Percentiles rank a stretch among this genome's conserved stretches.
Evolutionary conservation across 2,888 invertebrate genomes (phyloP).

Genomic region (Diogma glabrata): DNA sequence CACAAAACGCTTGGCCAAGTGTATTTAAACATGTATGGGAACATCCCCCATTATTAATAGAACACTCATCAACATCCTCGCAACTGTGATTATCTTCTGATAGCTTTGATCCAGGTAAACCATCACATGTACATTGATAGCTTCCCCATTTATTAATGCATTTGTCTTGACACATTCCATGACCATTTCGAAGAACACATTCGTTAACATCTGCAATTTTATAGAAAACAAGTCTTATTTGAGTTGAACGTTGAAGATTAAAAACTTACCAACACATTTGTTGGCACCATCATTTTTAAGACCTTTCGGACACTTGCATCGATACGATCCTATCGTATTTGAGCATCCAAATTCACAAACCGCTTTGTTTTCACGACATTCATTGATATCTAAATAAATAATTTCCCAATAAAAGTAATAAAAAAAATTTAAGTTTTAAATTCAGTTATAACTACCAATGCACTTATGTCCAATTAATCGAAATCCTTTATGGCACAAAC

Average conservation of each 20-base stretch:
- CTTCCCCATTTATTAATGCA: slow-evolving; percentile 45
- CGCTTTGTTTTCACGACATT: slow-evolving; percentile 35
- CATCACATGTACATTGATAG: slow-evolving; percentile 43
- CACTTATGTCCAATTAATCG: slow-evolving; percentile 24
- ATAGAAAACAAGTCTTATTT: too few relatives aligned
- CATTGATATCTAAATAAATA: slow-evolving; percentile 37
- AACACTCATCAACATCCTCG: slow-evolving; percentile 19
- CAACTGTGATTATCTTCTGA: slow-evolving; percentile 43
- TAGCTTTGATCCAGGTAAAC: slow-evolving; percentile 42
- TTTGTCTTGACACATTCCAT: slow-evolving; percentile 46
- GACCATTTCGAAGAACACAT: slow-evolving; percentile 44
- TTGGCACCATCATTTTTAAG: slow-evolving; percentile 29
- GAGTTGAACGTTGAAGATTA: too few relatives aligned
- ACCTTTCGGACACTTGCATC: slow-evolving; percentile 38
- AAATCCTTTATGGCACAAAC: slow-evolving; percentile 39
- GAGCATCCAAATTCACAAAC: slow-evolving; percentile 38
- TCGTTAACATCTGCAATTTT: slow-evolving; percentile 44
- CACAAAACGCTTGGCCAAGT: slow-evolving; percentile 27
- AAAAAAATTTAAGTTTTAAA: slow-evolving; percentile 3
- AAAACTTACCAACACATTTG: too few relatives aligned
- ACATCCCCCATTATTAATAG: slow-evolving; percentile 20
- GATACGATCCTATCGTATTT: slow-evolving; percentile 40
- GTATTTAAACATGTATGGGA: slow-evolving; percentile 21
- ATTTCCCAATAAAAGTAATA: too few relatives aligned
- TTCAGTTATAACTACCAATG: slow-evolving; percentile 16